Conservation (phyloP, 2,113 vertebrate species). For the Romanogobio albipinnatus region DNA sequence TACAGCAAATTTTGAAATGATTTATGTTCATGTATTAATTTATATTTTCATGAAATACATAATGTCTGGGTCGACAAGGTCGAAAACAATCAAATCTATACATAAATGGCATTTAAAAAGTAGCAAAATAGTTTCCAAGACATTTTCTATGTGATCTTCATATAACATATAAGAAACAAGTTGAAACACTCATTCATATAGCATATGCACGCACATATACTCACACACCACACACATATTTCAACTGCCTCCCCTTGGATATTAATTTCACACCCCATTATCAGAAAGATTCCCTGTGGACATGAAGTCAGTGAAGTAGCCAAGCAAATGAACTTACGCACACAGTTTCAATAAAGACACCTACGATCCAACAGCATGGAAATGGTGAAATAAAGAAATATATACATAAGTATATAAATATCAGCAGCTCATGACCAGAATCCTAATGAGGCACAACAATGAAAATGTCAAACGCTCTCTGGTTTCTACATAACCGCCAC, state of each 20-base stretch:
- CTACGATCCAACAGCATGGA: slow-evolving; percentile 62
- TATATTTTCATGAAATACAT: background rate
- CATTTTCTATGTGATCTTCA: background rate
- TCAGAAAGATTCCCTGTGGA: slow-evolving; percentile 80
- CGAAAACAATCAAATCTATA: background rate
- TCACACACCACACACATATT: slow-evolving; percentile 31
- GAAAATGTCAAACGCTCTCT: slow-evolving; percentile 71
- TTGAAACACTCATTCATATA: background rate
- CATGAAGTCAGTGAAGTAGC: slow-evolving; percentile 76
- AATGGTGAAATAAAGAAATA: slow-evolving; percentile 69
- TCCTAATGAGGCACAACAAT: slow-evolving; percentile 67
- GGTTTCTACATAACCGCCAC: slow-evolving; percentile 36
- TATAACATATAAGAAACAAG: background rate
- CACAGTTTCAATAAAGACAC: slow-evolving; percentile 76
- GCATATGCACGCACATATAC: background rate
- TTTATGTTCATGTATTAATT: background rate
- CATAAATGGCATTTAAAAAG: background rate
- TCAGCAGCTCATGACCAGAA: slow-evolving; percentile 61
- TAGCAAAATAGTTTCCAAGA: background rate
- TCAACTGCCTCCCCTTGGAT: slow-evolving; percentile 74
- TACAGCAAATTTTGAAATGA: background rate
- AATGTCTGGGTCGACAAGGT: background rate
- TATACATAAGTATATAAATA: slow-evolving; percentile 63
- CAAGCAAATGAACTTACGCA: slow-evolving; percentile 76
- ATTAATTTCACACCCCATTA: slow-evolving; percentile 88